A percentile compares a stretch with the other conserved stretches of the same genome.
These are phyloP conservation scores for Hemibagrus wyckioides DNA, from an alignment of 2,113 vertebrate species.

Conservation along the genomic window DNA sequence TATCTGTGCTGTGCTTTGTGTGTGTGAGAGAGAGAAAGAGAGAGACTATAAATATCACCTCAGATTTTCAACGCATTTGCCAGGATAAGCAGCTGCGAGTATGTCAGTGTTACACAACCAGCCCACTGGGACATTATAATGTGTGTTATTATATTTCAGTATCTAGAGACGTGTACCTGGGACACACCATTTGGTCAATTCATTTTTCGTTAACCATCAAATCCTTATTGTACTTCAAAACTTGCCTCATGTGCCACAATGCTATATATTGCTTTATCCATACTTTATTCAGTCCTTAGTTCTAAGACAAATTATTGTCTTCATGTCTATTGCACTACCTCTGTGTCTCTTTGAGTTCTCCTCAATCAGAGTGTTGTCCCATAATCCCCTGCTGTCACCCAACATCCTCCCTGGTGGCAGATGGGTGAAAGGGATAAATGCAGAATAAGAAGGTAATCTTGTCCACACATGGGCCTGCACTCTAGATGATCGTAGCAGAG, in stretches of 20 bases:
- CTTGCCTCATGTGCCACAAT: not conserved
- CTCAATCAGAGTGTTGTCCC: conserved; percentile 5
- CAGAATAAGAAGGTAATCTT: conserved; percentile 73
- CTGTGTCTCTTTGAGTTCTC: not conserved
- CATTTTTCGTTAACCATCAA: not conserved
- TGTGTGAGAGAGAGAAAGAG: not conserved
- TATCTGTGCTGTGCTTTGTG: conserved; percentile 29
- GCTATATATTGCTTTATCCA: not conserved
- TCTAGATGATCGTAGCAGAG: conserved; percentile 60
- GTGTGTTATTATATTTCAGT: conserved; percentile 29
- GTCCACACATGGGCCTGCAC: conserved; percentile 64
- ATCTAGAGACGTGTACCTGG: conserved; percentile 27
- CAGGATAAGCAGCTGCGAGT: conserved; percentile 43
- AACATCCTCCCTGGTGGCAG: conserved; percentile 58
- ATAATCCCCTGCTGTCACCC: conserved; percentile 23
- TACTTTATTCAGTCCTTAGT: not conserved
- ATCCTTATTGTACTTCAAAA: not conserved
- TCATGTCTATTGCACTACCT: not conserved
- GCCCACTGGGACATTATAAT: conserved; percentile 36
- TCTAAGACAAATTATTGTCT: not conserved
- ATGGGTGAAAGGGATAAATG: conserved; percentile 66
- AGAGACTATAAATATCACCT: conserved; percentile 40
- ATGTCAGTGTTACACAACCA: conserved; percentile 42
- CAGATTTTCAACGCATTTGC: conserved; percentile 38
- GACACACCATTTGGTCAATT: not conserved